Percentiles rank a stretch among this genome's conserved stretches.
These are phyloP conservation scores for Merodon equestris DNA, from an alignment of 2,888 invertebrate species.

Conservation along the genomic window DNA sequence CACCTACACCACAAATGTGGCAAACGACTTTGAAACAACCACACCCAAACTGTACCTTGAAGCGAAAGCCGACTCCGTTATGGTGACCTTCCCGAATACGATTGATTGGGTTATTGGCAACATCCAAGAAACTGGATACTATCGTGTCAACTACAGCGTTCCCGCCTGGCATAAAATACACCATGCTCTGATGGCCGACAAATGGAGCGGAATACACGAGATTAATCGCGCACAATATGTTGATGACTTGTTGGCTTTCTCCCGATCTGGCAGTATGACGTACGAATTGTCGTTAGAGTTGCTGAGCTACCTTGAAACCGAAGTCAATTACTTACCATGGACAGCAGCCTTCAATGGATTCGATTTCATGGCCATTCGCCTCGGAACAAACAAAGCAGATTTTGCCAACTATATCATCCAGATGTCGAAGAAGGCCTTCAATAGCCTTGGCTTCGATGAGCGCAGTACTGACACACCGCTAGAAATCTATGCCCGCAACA, in stretches of 20 bases:
- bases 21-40: slow-evolving; percentile 71
- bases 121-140: slow-evolving; percentile 78
- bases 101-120: slow-evolving; percentile 75
- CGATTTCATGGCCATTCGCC: slow-evolving; percentile 71
- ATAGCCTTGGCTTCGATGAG: slow-evolving; percentile 79
- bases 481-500: slow-evolving; percentile 80
- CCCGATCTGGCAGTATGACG: slow-evolving; percentile 80
- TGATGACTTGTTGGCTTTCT: slow-evolving; percentile 84
- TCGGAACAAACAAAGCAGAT: slow-evolving; percentile 43
- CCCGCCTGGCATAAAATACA: slow-evolving; percentile 81
- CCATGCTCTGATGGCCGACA: slow-evolving; percentile 49
- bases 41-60: slow-evolving; percentile 72
- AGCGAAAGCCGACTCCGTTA: neutral
- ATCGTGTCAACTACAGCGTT: slow-evolving; percentile 85
- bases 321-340: slow-evolving; percentile 87
- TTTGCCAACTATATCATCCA: slow-evolving; percentile 76
- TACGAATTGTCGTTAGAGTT: slow-evolving; percentile 81
- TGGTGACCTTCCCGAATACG: neutral
- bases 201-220: slow-evolving; percentile 70
- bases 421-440: slow-evolving; percentile 78
- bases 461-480: slow-evolving; percentile 79
- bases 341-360: slow-evolving; percentile 80
- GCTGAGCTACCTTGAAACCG: slow-evolving; percentile 83
- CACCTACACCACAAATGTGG: slow-evolving; percentile 73
- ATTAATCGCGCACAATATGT: slow-evolving; percentile 86